Conservation (phyloP, 1,140 invertebrate species). For the Mizuhopecten yessoensis region DNA sequence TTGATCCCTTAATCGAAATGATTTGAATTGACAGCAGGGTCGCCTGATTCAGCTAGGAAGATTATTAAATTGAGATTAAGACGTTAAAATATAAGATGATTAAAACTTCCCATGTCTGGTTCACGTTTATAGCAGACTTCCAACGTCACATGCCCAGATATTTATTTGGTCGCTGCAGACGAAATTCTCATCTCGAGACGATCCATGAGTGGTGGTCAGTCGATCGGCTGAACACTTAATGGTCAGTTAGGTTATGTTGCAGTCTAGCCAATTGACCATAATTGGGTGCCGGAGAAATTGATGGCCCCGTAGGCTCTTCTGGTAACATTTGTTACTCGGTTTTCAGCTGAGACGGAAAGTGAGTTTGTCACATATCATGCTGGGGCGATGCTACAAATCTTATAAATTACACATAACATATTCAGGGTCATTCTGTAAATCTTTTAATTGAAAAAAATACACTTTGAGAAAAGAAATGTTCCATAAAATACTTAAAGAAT, state of each 20-base stretch:
- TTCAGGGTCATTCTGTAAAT: too few relatives aligned
- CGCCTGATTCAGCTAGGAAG: background rate
- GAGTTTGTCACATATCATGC: conserved; percentile 29
- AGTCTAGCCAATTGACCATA: conserved; percentile 38
- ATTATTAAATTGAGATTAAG: conserved; percentile 16
- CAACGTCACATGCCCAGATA: background rate
- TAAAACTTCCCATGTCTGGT: background rate
- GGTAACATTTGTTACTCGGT: background rate
- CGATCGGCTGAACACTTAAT: background rate
- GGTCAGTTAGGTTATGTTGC: background rate
- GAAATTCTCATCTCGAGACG: conserved; percentile 1
- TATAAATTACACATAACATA: background rate
- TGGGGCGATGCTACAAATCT: background rate
- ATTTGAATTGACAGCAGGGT: conserved; percentile 7
- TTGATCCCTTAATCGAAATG: background rate
- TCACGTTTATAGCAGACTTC: background rate
- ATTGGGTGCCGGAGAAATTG: conserved; percentile 2
- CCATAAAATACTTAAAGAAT: background rate
- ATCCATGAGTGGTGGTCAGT: conserved; percentile 15
- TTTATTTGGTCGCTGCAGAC: background rate
- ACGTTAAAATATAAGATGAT: conserved; percentile 11
- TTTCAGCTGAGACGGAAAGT: background rate
- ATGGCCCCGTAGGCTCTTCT: background rate
- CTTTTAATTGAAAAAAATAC: background rate
- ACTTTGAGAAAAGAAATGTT: background rate